phyloP scores from a whole-genome alignment of 2,888 invertebrate genomes.

The Fragum fragum region DNA sequence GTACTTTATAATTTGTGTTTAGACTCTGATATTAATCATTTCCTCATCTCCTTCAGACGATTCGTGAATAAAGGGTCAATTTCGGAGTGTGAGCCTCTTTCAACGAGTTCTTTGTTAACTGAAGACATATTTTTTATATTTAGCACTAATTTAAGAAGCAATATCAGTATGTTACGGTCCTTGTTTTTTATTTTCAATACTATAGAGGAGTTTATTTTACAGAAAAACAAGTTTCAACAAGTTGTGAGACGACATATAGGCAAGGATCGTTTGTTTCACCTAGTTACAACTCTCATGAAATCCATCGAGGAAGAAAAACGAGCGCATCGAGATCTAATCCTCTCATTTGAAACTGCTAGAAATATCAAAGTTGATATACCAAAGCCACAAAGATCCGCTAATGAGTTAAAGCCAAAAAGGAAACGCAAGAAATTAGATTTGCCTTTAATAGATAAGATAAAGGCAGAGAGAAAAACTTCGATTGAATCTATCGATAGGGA shows the following conservation, averaged over 20 bases:
- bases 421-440: constrained; percentile 10
- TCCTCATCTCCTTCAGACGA: no score
- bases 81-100: no score
- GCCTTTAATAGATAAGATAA: constrained; percentile 7
- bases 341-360: constrained; percentile 42
- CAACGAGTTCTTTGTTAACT: no score
- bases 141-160: no score
- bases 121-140: no score
- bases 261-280: constrained; percentile 39
- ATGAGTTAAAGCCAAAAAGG: not conserved
- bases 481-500: not conserved
- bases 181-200: no score
- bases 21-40: no score
- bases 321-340: constrained; percentile 41
- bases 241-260: constrained; percentile 47
- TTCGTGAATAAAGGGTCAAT: no score
- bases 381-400: not conserved
- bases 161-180: no score
- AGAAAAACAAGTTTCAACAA: constrained; percentile 30
- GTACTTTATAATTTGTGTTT: no score
- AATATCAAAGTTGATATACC: constrained; percentile 27
- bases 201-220: no score
- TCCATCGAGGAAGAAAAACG: constrained; percentile 47
- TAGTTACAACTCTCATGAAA: constrained; percentile 38
- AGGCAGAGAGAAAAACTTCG: not conserved